Evolutionary conservation across 2,113 vertebrate genomes (phyloP), one percentile per base, ranked within the genome.

Genomic region (Nerophis ophidion): DNA sequence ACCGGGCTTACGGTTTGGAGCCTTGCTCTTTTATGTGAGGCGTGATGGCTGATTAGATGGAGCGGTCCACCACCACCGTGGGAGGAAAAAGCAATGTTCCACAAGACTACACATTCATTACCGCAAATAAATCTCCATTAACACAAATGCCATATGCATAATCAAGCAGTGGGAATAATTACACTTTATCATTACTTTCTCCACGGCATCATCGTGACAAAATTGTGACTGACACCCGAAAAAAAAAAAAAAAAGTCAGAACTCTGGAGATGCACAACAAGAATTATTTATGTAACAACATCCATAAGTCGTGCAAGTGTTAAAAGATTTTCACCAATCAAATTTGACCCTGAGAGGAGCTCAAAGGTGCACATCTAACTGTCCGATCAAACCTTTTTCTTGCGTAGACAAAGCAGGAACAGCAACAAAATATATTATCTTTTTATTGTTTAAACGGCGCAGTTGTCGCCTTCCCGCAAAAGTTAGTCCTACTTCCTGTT

Each of bases 41-140:
- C 50, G 62, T 70, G 79, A 74, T 67, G 68, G 70, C 36, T 79
- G 85, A 85, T 81, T 71, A 80, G 73, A 83, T 78, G 73, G 71
- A 72, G 77, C 68, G 67, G 72, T 46, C 68, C 56, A 10, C 36
- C 36, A 38, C 36, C 36, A 34, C 67, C 57, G 50, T 77, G 75
- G 67, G 76, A 69, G 64, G 72, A 79, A 71, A 81, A 83, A 76
- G 82, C 86, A 87, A 88, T 83, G 85, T 89, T 89, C 85, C 88
- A 86, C 84, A 84, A 87, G 82, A 84, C 82, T 86, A 88, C 80
- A 87, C 88, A 76, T 87, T 84, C 81, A 88, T 87, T 86, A 89
- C 78, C 75, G 74, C 70, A 79, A 82, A 88, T 87, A 83, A 88
- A 87, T 85, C 82, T 77, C 86, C 81, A 88, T 88, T 87, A 87